Evolutionary conservation across 1,140 invertebrate genomes (phyloP).

Genomic region (Thrips palmi): DNA sequence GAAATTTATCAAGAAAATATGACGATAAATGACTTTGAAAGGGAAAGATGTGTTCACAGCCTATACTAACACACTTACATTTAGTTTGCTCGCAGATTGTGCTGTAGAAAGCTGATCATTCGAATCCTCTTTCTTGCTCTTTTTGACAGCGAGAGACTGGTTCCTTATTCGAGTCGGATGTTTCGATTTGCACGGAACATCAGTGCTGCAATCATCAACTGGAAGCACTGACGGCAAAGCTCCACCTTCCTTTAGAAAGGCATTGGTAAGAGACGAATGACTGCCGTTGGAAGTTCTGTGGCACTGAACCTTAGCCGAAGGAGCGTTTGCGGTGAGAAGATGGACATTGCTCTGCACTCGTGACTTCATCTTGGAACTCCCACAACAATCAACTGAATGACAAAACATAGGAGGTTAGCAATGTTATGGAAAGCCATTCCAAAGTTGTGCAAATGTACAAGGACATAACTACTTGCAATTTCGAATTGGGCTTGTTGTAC

Average conservation of each 20-base stretch:
- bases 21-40: neutral
- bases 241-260: no score
- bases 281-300: slow-evolving; percentile 1
- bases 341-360: neutral
- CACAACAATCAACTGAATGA: neutral
- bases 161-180: no score
- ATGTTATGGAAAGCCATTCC: neutral
- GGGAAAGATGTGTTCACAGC: slow-evolving; percentile 1
- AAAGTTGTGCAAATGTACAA: neutral
- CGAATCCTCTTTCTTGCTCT: neutral
- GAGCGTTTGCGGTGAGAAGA: neutral
- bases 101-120: neutral
- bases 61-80: neutral
- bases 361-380: slow-evolving; percentile 1
- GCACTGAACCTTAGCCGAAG: neutral
- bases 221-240: no score
- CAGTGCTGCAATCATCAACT: no score
- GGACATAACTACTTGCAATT: neutral
- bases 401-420: slow-evolving; percentile 1
- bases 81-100: neutral
- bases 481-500: no score
- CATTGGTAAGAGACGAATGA: no score
- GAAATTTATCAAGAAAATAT: neutral
- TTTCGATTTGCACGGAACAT: no score
- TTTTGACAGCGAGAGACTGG: slow-evolving; percentile 2